phyloP scores from a whole-genome alignment of 2,888 invertebrate genomes.

The Andricus curvator region DNA sequence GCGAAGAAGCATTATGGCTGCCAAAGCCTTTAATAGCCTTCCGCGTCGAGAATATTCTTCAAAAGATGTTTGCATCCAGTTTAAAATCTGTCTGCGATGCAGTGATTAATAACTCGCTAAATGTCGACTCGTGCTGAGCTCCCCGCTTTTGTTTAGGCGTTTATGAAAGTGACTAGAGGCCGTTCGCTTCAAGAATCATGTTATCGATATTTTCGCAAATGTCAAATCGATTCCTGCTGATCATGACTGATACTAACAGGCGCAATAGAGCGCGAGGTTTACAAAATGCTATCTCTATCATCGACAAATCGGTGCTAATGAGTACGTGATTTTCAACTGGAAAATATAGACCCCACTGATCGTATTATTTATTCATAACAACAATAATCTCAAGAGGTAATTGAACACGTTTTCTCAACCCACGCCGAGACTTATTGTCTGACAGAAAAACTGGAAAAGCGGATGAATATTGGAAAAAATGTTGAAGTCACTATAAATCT shows the following conservation, averaged over 20 bases:
- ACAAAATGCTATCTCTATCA: slow-evolving; percentile 2
- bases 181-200: slow-evolving; percentile 26
- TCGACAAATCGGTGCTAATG: slow-evolving; percentile 25
- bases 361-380: neutral
- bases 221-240: slow-evolving; percentile 19
- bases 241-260: neutral
- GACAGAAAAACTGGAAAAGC: neutral
- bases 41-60: slow-evolving; percentile 22
- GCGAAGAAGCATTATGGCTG: neutral
- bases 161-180: slow-evolving; percentile 31
- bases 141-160: slow-evolving; percentile 24
- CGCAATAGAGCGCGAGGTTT: neutral
- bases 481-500: neutral
- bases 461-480: neutral
- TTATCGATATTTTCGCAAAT: slow-evolving; percentile 34
- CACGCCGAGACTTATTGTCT: neutral
- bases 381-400: neutral
- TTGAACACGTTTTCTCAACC: neutral
- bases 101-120: slow-evolving; percentile 39
- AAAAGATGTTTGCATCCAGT: slow-evolving; percentile 37
- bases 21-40: slow-evolving; percentile 27
- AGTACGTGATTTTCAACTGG: slow-evolving; percentile 9
- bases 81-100: slow-evolving; percentile 20
- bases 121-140: slow-evolving; percentile 26
- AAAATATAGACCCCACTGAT: neutral